A percentile compares a stretch with the other conserved stretches of the same genome.
These are phyloP conservation scores for Eucidaris tribuloides DNA, from an alignment of 35 echinoderm and acorn worm genomes.

Conservation along the genomic window DNA sequence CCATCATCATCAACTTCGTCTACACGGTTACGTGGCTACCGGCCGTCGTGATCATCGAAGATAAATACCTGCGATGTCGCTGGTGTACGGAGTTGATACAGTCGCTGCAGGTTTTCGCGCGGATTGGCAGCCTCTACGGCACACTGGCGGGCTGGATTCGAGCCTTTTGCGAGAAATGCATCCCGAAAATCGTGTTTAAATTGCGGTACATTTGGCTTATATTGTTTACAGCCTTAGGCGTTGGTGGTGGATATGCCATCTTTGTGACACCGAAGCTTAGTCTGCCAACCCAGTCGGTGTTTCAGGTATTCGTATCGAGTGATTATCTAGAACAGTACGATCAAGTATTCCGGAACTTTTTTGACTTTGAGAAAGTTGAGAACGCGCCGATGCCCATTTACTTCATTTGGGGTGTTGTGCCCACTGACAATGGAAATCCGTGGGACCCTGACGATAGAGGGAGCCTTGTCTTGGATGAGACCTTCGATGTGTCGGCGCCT, in stretches of 20 bases:
- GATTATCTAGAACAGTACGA: constrained; percentile 85
- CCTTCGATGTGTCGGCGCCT: constrained; percentile 38
- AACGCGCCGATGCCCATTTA: background rate
- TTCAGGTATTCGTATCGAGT: constrained; percentile 57
- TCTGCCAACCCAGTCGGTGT: constrained; percentile 50
- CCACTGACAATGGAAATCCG: constrained; percentile 61
- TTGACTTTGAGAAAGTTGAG: constrained; percentile 30
- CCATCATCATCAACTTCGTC: constrained; percentile 48
- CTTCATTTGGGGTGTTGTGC: constrained; percentile 48
- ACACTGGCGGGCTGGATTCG: background rate
- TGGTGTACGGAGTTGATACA: background rate
- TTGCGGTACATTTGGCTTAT: constrained; percentile 63
- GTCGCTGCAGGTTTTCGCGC: background rate
- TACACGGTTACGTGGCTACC: constrained; percentile 54
- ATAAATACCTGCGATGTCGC: background rate
- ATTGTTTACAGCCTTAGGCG: constrained; percentile 37
- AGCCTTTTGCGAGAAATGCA: constrained; percentile 37
- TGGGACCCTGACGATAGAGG: constrained; percentile 67
- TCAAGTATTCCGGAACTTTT: constrained; percentile 53
- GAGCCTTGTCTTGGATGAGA: constrained; percentile 9
- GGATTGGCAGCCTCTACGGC: background rate
- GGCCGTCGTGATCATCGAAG: constrained; percentile 32
- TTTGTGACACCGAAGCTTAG: constrained; percentile 51
- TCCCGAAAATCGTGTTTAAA: constrained; percentile 61
- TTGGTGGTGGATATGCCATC: constrained; percentile 47